Percentiles rank a stretch among this genome's conserved stretches.
Evolutionary conservation across 2,888 invertebrate genomes (phyloP).

Genomic region (Crossocerus cetratus): DNA sequence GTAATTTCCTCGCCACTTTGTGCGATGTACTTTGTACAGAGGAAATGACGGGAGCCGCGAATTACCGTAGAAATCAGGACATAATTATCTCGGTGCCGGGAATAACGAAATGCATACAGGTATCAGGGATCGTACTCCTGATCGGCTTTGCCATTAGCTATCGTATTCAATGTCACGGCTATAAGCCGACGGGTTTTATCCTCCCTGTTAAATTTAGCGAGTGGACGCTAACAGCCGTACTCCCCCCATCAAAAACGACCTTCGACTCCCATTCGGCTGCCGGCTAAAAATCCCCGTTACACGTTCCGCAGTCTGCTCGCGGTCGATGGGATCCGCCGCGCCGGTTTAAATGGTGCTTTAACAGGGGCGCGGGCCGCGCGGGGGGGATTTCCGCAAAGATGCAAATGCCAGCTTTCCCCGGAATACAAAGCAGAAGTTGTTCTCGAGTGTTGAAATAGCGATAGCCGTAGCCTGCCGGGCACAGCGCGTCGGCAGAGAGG

Average conservation of each 20-base stretch:
- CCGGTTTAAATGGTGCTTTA: neutral
- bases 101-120: neutral
- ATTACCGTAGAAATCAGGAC: too few relatives aligned
- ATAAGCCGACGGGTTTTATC: neutral
- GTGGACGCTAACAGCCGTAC: neutral
- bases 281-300: neutral
- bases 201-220: neutral
- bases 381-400: neutral
- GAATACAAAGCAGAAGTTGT: slow-evolving; percentile 2
- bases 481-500: too few relatives aligned
- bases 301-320: neutral
- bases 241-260: neutral
- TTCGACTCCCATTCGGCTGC: neutral
- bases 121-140: neutral
- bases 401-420: neutral
- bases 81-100: too few relatives aligned
- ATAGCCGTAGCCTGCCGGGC: neutral
- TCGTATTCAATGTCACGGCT: neutral
- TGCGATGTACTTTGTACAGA: too few relatives aligned
- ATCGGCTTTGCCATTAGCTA: neutral
- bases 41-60: too few relatives aligned
- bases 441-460: neutral
- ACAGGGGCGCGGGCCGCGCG: neutral
- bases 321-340: neutral
- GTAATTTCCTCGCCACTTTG: too few relatives aligned